These are phyloP conservation scores for Arizona elegans DNA, from an alignment of 2,113 vertebrate species.

Conservation along the genomic window DNA sequence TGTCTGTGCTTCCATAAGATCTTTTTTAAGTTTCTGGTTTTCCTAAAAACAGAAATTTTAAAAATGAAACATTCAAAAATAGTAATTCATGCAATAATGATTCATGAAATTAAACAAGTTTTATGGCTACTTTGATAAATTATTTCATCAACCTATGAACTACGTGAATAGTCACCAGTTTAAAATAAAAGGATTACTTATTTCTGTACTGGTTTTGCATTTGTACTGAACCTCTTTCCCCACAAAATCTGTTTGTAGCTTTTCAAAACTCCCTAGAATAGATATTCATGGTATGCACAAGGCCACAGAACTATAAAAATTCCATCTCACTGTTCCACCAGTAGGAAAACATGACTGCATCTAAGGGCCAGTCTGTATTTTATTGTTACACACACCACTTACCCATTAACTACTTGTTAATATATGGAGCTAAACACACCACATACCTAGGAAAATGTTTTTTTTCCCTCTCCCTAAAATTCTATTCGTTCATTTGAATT, in stretches of 20 bases:
- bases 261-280: not conserved
- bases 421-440: not conserved
- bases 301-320: not conserved
- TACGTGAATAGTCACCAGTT: not conserved
- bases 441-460: not conserved
- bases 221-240: not conserved
- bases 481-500: not conserved
- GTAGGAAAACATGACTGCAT: not conserved
- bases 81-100: not conserved
- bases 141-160: not conserved
- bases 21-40: conserved; percentile 91
- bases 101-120: not conserved
- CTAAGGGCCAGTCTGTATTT: not conserved
- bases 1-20: conserved; percentile 90
- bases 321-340: not conserved
- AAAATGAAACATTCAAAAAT: not conserved
- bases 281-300: not conserved
- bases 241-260: not conserved
- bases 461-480: not conserved
- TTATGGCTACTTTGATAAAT: not conserved
- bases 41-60: conserved; percentile 72
- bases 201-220: not conserved
- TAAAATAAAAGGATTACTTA: not conserved
- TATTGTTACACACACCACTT: not conserved
- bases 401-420: not conserved